These are phyloP conservation scores for Linurgus olivaceus DNA, from an alignment of 2,797 vertebrate genomes.

Conservation along the genomic window DNA sequence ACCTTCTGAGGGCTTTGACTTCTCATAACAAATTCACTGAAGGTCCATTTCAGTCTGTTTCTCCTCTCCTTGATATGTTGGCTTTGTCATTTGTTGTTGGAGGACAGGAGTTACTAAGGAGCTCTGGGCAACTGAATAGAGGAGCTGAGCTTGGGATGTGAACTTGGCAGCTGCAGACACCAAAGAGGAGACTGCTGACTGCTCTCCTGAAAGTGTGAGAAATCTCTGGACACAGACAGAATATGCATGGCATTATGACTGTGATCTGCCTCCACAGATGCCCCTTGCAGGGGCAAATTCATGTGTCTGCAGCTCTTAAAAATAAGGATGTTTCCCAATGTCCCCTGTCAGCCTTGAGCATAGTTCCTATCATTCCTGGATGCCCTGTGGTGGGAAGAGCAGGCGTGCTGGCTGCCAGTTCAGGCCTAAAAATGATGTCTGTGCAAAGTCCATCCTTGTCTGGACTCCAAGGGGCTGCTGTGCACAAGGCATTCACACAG, in stretches of 20 bases:
- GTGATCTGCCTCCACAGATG: neutral
- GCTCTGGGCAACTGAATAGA: neutral
- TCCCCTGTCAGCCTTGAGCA: neutral
- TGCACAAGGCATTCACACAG: slow-evolving; percentile 54
- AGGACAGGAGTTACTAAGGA: neutral
- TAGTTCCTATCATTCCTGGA: neutral
- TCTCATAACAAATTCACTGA: neutral
- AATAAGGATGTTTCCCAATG: neutral
- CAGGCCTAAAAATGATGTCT: neutral
- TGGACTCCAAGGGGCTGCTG: slow-evolving; percentile 21
- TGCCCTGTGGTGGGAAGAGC: neutral
- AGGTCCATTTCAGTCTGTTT: neutral
- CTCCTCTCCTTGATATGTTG: neutral
- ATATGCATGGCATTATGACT: fast-evolving
- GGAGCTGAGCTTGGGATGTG: neutral
- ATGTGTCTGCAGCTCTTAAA: neutral
- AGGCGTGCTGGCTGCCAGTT: slow-evolving; percentile 9
- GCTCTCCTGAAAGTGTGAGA: neutral
- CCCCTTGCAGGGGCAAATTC: neutral
- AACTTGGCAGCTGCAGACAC: neutral
- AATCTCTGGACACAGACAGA: neutral
- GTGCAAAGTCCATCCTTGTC: slow-evolving; percentile 39
- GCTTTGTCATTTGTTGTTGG: neutral
- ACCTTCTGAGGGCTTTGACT: neutral
- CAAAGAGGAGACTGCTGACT: neutral